phyloP scores from a whole-genome alignment of 2,113 vertebrate genomes.

The human region GRCh38 chr15:55913501-55914000 shows the following conservation, averaged over 20 bases:
- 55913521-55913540: background rate
- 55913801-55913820: conserved; percentile 42
- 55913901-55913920: background rate
- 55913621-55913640: background rate
- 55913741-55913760: background rate
- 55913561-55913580: background rate
- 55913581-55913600: conserved; percentile 47
- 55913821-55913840: conserved; percentile 22
- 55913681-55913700: background rate
- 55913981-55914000: conserved; percentile 16
- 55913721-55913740: conserved; percentile 45
- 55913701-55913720: conserved; percentile 19
- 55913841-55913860: conserved; percentile 34
- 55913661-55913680: conserved; percentile 53
- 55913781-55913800: conserved; percentile 17
- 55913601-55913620: conserved; percentile 3
- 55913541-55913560: conserved; percentile 29
- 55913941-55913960: background rate
- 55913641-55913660: conserved; percentile 30
- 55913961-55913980: background rate
- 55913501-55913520: conserved; percentile 27
- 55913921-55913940: background rate
- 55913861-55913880: conserved; percentile 31
- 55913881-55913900: conserved; percentile 11
- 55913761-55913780: conserved; percentile 39